These are phyloP conservation scores for Cryptocephalus primarius DNA, from an alignment of 2,888 invertebrate species.

Conservation along the genomic window DNA sequence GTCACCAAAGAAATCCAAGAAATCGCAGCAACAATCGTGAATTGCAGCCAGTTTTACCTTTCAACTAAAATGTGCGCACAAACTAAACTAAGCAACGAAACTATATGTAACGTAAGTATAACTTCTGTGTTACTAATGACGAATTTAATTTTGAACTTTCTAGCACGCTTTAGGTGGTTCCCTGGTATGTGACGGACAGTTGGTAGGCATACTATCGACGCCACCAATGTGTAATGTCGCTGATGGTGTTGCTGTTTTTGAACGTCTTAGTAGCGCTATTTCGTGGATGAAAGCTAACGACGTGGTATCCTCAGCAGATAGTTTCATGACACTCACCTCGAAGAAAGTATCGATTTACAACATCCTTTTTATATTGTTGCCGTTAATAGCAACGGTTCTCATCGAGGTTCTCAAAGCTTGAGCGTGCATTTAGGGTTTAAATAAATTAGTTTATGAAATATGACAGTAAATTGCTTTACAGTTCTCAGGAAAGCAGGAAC, in stretches of 20 bases:
- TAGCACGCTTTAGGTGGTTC: slow-evolving; percentile 8
- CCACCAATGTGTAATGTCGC: slow-evolving; percentile 4
- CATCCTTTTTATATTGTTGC: too few relatives aligned
- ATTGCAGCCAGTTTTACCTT: neutral
- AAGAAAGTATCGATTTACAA: too few relatives aligned
- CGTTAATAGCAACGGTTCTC: too few relatives aligned
- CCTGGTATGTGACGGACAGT: slow-evolving; percentile 7
- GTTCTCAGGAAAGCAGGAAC: too few relatives aligned
- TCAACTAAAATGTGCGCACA: neutral
- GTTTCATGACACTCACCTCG: too few relatives aligned
- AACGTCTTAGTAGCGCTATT: slow-evolving; percentile 1
- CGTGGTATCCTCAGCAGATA: too few relatives aligned
- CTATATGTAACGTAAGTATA: neutral
- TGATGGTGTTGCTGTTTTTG: slow-evolving; percentile 5
- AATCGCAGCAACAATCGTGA: neutral
- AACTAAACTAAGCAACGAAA: neutral
- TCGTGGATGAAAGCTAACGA: too few relatives aligned
- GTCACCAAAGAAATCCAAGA: neutral
- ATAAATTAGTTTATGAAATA: too few relatives aligned
- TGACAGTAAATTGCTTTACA: too few relatives aligned
- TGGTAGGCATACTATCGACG: slow-evolving; percentile 8
- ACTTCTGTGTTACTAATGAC: too few relatives aligned
- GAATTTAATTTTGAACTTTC: neutral
- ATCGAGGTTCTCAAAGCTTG: too few relatives aligned
- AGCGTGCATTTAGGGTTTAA: too few relatives aligned